Conservation (phyloP, 64 coral and sea anemone species). For the Porites australiensis region DNA sequence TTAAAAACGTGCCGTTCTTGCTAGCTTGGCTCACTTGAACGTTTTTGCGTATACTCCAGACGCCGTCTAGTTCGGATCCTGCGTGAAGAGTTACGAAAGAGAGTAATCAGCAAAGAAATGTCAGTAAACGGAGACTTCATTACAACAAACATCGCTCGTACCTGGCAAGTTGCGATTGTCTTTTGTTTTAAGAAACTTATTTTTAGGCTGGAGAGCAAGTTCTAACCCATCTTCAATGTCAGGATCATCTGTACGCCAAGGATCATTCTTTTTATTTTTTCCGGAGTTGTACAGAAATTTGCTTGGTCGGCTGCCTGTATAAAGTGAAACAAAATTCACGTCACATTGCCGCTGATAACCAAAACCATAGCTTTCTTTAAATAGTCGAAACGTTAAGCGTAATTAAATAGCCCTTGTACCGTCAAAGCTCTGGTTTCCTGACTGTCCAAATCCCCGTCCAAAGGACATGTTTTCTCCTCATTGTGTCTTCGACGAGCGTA, state of each 20-base stretch:
- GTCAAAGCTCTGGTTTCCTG: constrained; percentile 42
- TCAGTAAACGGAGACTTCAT: background rate
- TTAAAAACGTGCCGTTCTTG: constrained; percentile 85
- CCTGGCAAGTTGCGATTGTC: constrained; percentile 70
- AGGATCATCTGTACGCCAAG: constrained; percentile 38
- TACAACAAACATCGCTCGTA: constrained; percentile 7
- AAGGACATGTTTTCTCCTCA: constrained; percentile 44
- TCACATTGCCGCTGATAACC: background rate
- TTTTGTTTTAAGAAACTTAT: constrained; percentile 35
- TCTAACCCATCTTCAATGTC: constrained; percentile 58
- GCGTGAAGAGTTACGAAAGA: constrained; percentile 15
- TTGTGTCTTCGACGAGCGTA: background rate
- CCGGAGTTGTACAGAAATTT: constrained; percentile 80
- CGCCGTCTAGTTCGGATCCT: constrained; percentile 83
- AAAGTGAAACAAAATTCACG: constrained; percentile 1
- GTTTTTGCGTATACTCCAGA: constrained; percentile 93
- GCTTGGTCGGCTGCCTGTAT: constrained; percentile 71
- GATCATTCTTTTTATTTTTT: constrained; percentile 65
- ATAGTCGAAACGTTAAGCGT: background rate
- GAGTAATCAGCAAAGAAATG: background rate
- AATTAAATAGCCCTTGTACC: background rate
- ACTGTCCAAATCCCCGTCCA: constrained; percentile 39
- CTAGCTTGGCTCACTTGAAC: constrained; percentile 80
- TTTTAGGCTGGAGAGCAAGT: constrained; percentile 55
- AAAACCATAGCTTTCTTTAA: background rate